Base-by-base conservation (phyloP, 2,888 invertebrate genomes). In the Platypus cylindrus region DNA sequence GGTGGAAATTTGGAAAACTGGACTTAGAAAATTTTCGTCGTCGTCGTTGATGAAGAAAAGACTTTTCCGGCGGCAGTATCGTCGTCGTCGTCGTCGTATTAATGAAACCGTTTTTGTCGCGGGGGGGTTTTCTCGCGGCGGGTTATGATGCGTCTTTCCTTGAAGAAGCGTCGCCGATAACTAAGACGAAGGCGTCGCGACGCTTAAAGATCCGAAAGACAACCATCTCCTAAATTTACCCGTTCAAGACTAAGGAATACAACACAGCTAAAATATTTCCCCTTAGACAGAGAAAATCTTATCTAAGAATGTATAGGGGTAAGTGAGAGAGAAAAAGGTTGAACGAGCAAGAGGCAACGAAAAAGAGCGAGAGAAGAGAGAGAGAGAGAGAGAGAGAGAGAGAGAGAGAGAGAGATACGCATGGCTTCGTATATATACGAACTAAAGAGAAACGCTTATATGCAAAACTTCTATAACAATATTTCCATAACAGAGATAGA, bases 91-190 rank as follows among this genome's bases (percentile, higher is more conserved):
- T n/a, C n/a, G n/a, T n/a, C n/a, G n/a, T n/a, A n/a, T n/a, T n/a
- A n/a, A n/a, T n/a, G n/a, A n/a, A n/a, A n/a, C n/a, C n/a, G n/a
- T n/a, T n/a, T n/a, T n/a, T n/a, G n/a, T n/a, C n/a, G n/a, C n/a
- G n/a, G n/a, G n/a, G n/a, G n/a, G n/a, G n/a, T n/a, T n/a, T n/a
- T n/a, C n/a, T n/a, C n/a, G n/a, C n/a, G n/a, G n/a, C 30, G 16
- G n/a, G n/a, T n/a, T n/a, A n/a, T n/a, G 32, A 50, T 56, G 60
- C 60, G 60, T 59, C 59, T 52, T 53, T 51, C 54, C 60, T 56
- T 56, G 56, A 63, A 63, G 62, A 60, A 62, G 60, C 59, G 55
- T 58, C 53, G 58, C 51, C 55, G 59, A 59, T 58, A 59, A 62
- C 62, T 62, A 62, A 62, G 62, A 62, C 60, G 60, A 53, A 25